Base-by-base conservation (phyloP, 2,888 invertebrate genomes). In the Carterocephalus palaemon region DNA sequence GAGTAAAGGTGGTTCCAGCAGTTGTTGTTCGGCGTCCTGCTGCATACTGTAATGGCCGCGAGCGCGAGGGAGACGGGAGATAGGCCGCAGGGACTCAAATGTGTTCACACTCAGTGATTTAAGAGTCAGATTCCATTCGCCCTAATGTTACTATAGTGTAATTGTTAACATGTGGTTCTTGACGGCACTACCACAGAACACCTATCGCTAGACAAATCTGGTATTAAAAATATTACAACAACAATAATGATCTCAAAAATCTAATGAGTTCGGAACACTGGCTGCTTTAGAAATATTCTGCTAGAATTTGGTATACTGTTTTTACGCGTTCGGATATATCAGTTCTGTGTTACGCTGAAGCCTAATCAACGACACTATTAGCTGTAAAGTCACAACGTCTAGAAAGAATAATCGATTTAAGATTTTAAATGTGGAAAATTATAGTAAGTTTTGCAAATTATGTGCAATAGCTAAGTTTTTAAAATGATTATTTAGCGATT, bases 1-100 rank as follows among this genome's bases (percentile, higher is more conserved):
- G 88, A 95, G 95, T 89, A 96, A 96, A 93, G 95, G 95, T 60
- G 95, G 95, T 61, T 95, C 95, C 69, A 95, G 95, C 90, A 95
- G 95, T 92, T 96, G 96, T 91, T 96, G 96, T 90, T 95, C 95
- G 69, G 92, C 95, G 67, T 93, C 95, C 61, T 96, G 96, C 90
- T 93, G 94, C 90, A 95, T 96, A 91, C 92, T 96, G 92, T 96
- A 96, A 94, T 85, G 65, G 63, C 59, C 57, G 57, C 59, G 57
- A 57, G 66, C 52, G 58, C 58, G 70, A 67, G 68, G 61, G 64
- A 59, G 67, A 70, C 62, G 69, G 61, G 60, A 62, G 64, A 60
- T 57, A 62, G 64, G 41, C 12, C 41, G 41, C 15, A 33, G 65
- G 67, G 66, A 66, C 63, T 75, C 75, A 79, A 75, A 64, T 81